These are phyloP conservation scores for Ypsolopha scabrella DNA, from an alignment of 2,888 invertebrate species.

Conservation along the genomic window DNA sequence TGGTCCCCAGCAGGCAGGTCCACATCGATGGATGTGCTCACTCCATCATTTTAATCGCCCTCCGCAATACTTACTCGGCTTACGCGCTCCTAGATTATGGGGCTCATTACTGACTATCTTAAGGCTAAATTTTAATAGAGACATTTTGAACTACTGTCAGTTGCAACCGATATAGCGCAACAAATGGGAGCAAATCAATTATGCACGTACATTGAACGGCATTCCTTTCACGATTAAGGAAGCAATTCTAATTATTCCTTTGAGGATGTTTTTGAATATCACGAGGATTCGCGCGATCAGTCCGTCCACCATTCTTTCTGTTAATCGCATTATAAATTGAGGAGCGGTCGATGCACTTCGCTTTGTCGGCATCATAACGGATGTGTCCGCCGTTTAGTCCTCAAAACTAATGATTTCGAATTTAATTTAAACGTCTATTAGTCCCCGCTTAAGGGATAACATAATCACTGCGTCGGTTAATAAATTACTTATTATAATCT, in stretches of 20 bases:
- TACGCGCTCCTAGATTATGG: slow-evolving; percentile 58
- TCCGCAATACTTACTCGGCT: slow-evolving; percentile 54
- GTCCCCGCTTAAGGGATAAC: slow-evolving; percentile 29
- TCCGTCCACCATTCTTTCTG: slow-evolving; percentile 54
- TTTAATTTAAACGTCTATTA: slow-evolving; percentile 43
- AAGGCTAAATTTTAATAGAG: slow-evolving; percentile 68
- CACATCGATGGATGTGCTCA: slow-evolving; percentile 39
- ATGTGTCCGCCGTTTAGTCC: slow-evolving; percentile 43
- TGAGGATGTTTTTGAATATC: slow-evolving; percentile 38
- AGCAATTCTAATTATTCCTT: slow-evolving; percentile 35
- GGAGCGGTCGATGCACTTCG: slow-evolving; percentile 37
- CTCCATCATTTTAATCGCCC: slow-evolving; percentile 62
- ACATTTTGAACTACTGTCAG: slow-evolving; percentile 53
- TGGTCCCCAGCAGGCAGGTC: neutral
- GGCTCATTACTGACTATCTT: slow-evolving; percentile 60
- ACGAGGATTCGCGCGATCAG: slow-evolving; percentile 52
- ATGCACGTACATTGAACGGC: slow-evolving; percentile 19
- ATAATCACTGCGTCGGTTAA: slow-evolving; percentile 11
- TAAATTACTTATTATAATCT: slow-evolving; percentile 18
- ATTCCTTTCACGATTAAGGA: slow-evolving; percentile 34
- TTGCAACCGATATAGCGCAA: slow-evolving; percentile 32
- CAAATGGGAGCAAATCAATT: slow-evolving; percentile 46
- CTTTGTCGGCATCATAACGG: slow-evolving; percentile 58
- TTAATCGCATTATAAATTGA: slow-evolving; percentile 67
- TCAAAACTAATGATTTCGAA: slow-evolving; percentile 46